Evolutionary conservation across 2,797 vertebrate species (phyloP).

Genomic region (Parambassis ranga): DNA sequence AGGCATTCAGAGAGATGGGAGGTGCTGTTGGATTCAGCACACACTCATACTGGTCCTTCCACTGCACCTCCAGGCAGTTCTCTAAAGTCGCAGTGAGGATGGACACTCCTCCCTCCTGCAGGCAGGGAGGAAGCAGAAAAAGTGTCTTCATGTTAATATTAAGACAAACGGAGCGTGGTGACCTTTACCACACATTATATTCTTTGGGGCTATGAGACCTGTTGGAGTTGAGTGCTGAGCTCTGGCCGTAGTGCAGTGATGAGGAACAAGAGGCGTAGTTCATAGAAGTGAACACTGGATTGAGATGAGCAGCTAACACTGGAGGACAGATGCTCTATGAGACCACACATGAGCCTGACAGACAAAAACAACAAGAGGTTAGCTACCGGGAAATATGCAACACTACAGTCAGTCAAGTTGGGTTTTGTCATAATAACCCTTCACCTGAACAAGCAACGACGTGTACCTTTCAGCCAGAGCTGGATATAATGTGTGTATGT

Average conservation of each 20-base stretch:
- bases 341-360: constrained; percentile 73
- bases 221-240: constrained; percentile 75
- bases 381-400: neutral
- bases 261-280: constrained; percentile 83
- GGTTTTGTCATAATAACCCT: too few species aligned
- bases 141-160: too few species aligned
- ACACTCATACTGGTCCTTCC: constrained; percentile 78
- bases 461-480: neutral
- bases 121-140: neutral
- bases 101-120: constrained; percentile 75
- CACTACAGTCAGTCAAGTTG: too few species aligned
- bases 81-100: constrained; percentile 77
- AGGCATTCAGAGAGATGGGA: constrained; percentile 74
- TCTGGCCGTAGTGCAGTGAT: constrained; percentile 80
- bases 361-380: neutral
- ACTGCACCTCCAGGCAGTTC: constrained; percentile 73
- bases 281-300: constrained; percentile 80
- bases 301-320: constrained; percentile 53
- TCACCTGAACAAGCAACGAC: neutral
- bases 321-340: constrained; percentile 68
- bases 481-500: neutral
- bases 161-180: neutral
- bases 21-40: constrained; percentile 45
- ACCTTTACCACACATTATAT: neutral
- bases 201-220: constrained; percentile 48